Percentiles rank a stretch among this genome's conserved stretches.
phyloP scores from a whole-genome alignment of 2,797 vertebrate genomes.

The Artibeus jamaicensis region DNA sequence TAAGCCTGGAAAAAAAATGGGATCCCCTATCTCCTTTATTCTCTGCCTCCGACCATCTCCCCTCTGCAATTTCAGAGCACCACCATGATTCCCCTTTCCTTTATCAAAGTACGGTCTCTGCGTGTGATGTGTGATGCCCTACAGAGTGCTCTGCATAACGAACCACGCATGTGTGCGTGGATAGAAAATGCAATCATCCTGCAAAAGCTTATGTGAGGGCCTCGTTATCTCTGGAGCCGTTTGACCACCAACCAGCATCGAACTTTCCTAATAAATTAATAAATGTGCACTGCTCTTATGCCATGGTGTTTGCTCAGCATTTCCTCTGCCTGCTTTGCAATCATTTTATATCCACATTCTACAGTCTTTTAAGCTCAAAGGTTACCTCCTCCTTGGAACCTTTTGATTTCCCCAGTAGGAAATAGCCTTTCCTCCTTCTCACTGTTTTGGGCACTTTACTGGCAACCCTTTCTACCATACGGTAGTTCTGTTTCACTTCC shows the following conservation, averaged over 20 bases:
- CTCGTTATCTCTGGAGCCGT: neutral
- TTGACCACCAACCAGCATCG: neutral
- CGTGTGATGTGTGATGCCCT: neutral
- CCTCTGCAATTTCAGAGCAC: neutral
- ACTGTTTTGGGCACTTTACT: neutral
- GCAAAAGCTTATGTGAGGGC: neutral
- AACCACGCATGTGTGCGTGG: rapidly evolving
- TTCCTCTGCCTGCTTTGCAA: neutral
- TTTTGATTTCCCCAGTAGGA: neutral
- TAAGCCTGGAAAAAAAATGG: neutral
- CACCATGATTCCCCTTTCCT: neutral
- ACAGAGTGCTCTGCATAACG: too few species aligned
- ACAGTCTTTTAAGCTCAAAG: neutral
- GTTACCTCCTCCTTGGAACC: neutral
- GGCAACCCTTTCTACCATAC: neutral
- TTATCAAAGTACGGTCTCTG: neutral
- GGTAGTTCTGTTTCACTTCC: neutral
- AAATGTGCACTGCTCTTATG: neutral
- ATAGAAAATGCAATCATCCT: neutral
- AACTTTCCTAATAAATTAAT: neutral
- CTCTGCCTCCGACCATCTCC: neutral
- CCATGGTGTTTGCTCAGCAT: neutral
- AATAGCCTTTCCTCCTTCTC: neutral
- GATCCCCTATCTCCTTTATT: neutral
- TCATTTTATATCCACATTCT: neutral